Evolutionary conservation across 1,140 invertebrate genomes (phyloP).

Genomic region (Meloidogyne floridensis): DNA sequence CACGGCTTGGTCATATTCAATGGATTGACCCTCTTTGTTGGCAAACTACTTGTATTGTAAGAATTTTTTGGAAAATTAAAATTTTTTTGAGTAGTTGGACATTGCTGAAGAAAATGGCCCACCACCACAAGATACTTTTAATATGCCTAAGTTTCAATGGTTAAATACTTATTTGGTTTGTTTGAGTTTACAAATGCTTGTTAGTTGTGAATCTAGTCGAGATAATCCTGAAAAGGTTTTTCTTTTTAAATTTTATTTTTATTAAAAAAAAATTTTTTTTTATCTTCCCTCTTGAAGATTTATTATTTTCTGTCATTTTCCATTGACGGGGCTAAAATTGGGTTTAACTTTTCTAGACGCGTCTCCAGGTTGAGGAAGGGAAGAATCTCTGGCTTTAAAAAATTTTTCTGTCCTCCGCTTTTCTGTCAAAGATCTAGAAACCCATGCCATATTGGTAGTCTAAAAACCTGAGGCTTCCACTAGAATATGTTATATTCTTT

Average conservation of each 20-base stretch:
- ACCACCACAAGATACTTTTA: conserved; percentile 38
- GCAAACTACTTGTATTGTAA: conserved; percentile 38
- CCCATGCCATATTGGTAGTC: too few species aligned
- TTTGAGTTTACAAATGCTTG: conserved; percentile 34
- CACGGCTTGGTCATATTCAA: conserved; percentile 39
- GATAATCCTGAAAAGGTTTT: conserved; percentile 34
- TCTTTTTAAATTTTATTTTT: not conserved
- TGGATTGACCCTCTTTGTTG: conserved; percentile 49
- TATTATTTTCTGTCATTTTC: too few species aligned
- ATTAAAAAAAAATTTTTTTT: too few species aligned
- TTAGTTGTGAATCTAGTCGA: conserved; percentile 34
- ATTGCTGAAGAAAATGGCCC: conserved; percentile 43
- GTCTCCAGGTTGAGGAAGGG: too few species aligned
- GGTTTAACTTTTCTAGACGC: too few species aligned
- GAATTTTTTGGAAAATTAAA: conserved; percentile 15
- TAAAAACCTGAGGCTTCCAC: too few species aligned
- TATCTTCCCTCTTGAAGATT: too few species aligned
- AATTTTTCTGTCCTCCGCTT: too few species aligned
- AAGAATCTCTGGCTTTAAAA: too few species aligned
- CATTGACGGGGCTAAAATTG: too few species aligned
- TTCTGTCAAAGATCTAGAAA: too few species aligned
- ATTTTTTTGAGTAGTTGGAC: conserved; percentile 37
- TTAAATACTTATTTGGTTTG: conserved; percentile 34
- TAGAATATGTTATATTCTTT: too few species aligned
- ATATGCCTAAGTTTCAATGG: conserved; percentile 40